These are phyloP conservation scores for Pycnonotus jocosus DNA, from an alignment of 2,113 vertebrate genomes.

Conservation along the genomic window DNA sequence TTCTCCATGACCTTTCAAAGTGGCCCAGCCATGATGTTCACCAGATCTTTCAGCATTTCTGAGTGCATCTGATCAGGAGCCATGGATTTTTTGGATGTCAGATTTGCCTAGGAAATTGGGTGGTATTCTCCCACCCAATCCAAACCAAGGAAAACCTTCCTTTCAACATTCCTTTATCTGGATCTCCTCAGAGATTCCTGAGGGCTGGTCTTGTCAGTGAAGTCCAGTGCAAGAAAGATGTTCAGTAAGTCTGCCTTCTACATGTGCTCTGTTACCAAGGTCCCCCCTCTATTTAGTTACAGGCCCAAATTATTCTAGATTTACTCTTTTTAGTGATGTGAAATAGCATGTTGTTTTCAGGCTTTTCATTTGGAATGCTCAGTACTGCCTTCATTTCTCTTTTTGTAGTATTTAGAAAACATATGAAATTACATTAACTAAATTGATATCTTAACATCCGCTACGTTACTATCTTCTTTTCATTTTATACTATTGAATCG, in stretches of 20 bases:
- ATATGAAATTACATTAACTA: background rate
- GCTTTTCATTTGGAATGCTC: background rate
- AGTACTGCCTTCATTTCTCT: background rate
- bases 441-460: background rate
- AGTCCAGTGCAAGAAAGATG: background rate
- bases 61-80: background rate
- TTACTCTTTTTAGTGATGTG: background rate
- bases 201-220: background rate
- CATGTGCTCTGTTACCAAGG: background rate
- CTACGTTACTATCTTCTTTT: background rate
- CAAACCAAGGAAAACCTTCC: background rate
- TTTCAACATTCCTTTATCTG: background rate
- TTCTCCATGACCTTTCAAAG: background rate
- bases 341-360: background rate
- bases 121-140: background rate
- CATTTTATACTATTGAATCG: background rate
- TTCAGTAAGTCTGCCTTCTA: background rate
- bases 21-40: too few species aligned
- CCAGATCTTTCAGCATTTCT: background rate
- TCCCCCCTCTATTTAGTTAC: background rate
- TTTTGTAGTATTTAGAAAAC: background rate
- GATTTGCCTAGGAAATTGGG: too few species aligned
- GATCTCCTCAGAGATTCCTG: background rate
- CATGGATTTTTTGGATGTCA: background rate
- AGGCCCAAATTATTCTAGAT: background rate